Base-by-base conservation (phyloP, 2,113 vertebrate genomes). In the Daboia siamensis region DNA sequence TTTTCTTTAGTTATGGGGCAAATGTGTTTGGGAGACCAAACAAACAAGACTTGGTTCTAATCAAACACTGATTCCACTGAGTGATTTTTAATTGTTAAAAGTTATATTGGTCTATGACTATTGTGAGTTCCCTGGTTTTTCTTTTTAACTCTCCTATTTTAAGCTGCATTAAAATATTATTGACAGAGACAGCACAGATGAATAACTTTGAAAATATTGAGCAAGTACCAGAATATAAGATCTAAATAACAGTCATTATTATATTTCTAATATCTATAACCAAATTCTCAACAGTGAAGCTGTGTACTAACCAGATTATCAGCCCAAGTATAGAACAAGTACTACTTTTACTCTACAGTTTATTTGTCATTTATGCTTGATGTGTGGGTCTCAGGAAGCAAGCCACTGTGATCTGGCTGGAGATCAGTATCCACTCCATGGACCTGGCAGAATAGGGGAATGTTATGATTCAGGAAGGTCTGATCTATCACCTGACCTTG, bases 101-200 rank as follows among this genome's bases (percentile, higher is more conserved):
- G 13, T 54, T 54, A 33, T 17, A 54, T 54, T 29, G 20, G 3
- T 54, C 48, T 33, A 87, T 51, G 7, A 29, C 12, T 33, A 87
- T 55, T 87, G 86, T n/a, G 13, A n/a, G 33, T 87, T 87, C 52
- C 86, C 51, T 87, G 29, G 15, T 87, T 87, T 87, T 87, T n/a
- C 86, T 87, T 17, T 52, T 20, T n/a, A 87, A n/a, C 29, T n/a
- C 15, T 8, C 24, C 59, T 29, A 64, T 64, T 64, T 64, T 29
- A 29, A 7, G 29, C 5, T 52, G 29, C 26, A 29, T 54, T 87
- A 87, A 87, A 87, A 54, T n/a, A n/a, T n/a, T 54, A 87, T 87
- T 48, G 91, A 87, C 54, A 90, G 57, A 89, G n/a, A 74, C 74
- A 61, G 26, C 80, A 56, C 85, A 87, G 90, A 56, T 88, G 51